Base-by-base conservation (phyloP, 2,888 invertebrate species). In the Hoplodrina ambigua region DNA sequence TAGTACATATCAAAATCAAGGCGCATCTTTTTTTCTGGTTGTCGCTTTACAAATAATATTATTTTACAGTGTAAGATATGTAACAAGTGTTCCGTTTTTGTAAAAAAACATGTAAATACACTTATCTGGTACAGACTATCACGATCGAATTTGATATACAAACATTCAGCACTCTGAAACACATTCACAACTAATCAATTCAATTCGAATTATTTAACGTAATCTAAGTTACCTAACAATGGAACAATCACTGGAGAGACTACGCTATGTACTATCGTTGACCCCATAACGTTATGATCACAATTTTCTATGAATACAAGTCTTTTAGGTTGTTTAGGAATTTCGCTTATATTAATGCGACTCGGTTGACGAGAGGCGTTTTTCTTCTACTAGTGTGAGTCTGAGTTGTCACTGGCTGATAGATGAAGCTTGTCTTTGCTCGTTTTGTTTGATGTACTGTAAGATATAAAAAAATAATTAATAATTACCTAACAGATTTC, bases 291-390 rank as follows among this genome's bases (percentile, higher is more conserved):
- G 82, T 81, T 85, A 85, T 74, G 86, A 91, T 91, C 91, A 92
- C 91, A 91, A 87, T 88, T 84, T 84, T 82, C 83, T 89, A 87
- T 78, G 71, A 84, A 71, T 85, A 79, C 71, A 82, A 82, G 83
- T 85, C 85, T 84, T 81, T 68, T 72, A 64, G 53, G 63, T 80
- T 79, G 71, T 78, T 75, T 80, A 85, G 82, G 77, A 83, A 81
- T 72, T 82, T 63, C 59, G 65, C 77, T 91, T 91, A 94, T 71
- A 94, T 94, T 77, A 94, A 87, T 37, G 95, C 95, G 46, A 95
- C 93, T 88, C 95, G 80, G 90, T 97, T 97, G 69, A 97, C 96
- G 82, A 97, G 94, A 65, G 97, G 97, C 85, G 97, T 97, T 93
- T 97, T 97, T 83, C 97, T 95, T 82, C 97, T 93, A 90, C 96